phyloP scores from a whole-genome alignment of 2,113 vertebrate genomes.

The Neodon shergylaensis region DNA sequence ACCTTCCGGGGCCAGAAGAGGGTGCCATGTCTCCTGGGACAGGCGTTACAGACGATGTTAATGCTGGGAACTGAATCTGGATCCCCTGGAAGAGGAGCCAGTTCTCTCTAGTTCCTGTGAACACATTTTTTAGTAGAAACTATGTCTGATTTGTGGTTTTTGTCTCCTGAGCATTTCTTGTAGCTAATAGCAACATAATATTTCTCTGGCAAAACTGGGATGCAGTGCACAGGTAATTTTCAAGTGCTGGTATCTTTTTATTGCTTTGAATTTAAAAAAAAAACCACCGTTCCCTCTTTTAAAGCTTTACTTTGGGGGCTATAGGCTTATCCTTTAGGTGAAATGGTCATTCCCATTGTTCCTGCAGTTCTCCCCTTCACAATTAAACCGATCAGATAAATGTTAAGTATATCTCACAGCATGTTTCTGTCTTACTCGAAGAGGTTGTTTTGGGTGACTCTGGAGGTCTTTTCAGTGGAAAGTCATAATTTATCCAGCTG shows the following conservation, averaged over 20 bases:
- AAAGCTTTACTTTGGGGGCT: slow-evolving; percentile 18
- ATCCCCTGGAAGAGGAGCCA: not conserved
- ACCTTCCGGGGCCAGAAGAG: not conserved
- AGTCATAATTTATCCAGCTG: slow-evolving; percentile 39
- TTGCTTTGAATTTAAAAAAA: not conserved
- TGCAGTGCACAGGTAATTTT: not conserved
- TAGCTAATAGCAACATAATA: slow-evolving; percentile 12
- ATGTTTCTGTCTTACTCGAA: not conserved
- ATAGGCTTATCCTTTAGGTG: not conserved
- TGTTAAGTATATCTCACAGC: not conserved
- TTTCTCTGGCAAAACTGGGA: not conserved
- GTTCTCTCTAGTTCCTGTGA: not conserved
- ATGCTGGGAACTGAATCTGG: not conserved
- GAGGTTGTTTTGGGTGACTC: not conserved
- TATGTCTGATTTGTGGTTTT: not conserved
- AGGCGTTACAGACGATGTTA: not conserved
- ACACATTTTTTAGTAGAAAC: slow-evolving; percentile 27
- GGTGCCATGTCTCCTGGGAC: not conserved
- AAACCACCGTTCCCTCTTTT: not conserved
- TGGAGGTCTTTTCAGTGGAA: not conserved
- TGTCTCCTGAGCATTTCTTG: slow-evolving; percentile 20
- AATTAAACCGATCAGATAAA: not conserved
- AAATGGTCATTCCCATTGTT: slow-evolving; percentile 12
- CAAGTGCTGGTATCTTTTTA: not conserved
- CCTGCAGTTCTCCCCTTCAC: not conserved